A percentile compares a stretch with the other conserved stretches of the same genome.
phyloP scores from a whole-genome alignment of 2,113 vertebrate genomes.

The Camelus bactrianus region DNA sequence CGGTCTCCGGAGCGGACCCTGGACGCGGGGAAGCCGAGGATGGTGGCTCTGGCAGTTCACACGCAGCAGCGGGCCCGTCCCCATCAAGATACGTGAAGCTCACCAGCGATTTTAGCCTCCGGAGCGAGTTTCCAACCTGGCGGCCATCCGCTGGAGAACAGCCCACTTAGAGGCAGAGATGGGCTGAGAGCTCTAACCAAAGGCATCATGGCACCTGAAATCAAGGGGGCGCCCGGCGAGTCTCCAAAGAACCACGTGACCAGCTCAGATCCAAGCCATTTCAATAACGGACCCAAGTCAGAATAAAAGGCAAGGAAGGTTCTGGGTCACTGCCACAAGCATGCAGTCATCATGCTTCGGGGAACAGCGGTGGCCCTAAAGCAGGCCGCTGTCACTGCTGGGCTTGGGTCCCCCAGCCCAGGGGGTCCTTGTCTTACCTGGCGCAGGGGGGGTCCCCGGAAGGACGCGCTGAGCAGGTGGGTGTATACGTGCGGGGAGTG shows the following conservation, averaged over 20 bases:
- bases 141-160: neutral
- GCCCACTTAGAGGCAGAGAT: neutral
- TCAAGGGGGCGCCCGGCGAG: neutral
- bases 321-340: neutral
- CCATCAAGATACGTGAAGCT: constrained; percentile 18
- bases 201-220: neutral
- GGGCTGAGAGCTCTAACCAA: neutral
- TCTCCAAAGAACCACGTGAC: constrained; percentile 41
- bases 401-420: neutral
- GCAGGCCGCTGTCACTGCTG: neutral
- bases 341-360: accelerated
- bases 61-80: neutral
- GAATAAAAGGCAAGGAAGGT: accelerated
- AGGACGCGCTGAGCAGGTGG: accelerated
- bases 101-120: neutral
- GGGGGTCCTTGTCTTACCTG: neutral
- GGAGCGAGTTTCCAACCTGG: neutral
- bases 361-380: accelerated
- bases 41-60: neutral
- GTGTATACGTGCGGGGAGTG: accelerated
- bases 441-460: too few species aligned
- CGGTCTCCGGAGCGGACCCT: neutral
- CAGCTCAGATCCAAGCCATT: constrained; percentile 78
- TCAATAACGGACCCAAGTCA: constrained; percentile 28
- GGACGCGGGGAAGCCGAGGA: accelerated